A percentile compares a stretch with the other conserved stretches of the same genome.
Evolutionary conservation across 2,113 vertebrate species (phyloP).

Genomic region (Atlantisia rogersi): DNA sequence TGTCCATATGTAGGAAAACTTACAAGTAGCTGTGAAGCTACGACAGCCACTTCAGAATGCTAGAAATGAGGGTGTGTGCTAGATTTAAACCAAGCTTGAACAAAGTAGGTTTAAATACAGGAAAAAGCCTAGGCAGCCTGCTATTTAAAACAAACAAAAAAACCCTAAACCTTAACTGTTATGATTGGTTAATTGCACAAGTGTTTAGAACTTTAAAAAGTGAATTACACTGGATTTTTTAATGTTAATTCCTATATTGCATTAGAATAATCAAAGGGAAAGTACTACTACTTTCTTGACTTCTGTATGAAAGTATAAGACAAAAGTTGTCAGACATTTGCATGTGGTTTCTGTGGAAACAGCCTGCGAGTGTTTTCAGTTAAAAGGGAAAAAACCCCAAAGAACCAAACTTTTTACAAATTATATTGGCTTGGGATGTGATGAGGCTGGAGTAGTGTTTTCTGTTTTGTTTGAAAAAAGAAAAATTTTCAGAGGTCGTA

Average conservation of each 20-base stretch:
- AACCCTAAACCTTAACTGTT: no score
- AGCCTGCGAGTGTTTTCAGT: constrained; percentile 9
- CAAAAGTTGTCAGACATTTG: neutral
- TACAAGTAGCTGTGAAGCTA: neutral
- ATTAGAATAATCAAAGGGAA: neutral
- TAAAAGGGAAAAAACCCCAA: constrained; percentile 10
- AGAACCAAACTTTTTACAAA: neutral
- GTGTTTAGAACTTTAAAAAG: neutral
- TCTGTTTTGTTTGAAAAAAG: neutral
- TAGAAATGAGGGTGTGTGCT: neutral
- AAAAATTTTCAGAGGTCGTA: neutral
- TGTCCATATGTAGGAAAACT: neutral
- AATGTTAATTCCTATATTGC: neutral
- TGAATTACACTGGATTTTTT: neutral
- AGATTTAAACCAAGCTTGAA: neutral
- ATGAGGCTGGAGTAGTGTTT: neutral
- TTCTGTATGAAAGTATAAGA: neutral
- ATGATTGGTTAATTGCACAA: neutral
- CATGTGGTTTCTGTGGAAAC: constrained; percentile 25
- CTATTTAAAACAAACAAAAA: neutral
- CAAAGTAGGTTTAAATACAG: neutral
- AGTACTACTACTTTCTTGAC: neutral
- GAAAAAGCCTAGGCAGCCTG: neutral
- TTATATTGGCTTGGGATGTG: neutral
- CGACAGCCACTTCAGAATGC: neutral